Evolutionary conservation across 2,888 invertebrate species (phyloP), one percentile per base, ranked within the genome.

Genomic region (Lypha dubia): DNA sequence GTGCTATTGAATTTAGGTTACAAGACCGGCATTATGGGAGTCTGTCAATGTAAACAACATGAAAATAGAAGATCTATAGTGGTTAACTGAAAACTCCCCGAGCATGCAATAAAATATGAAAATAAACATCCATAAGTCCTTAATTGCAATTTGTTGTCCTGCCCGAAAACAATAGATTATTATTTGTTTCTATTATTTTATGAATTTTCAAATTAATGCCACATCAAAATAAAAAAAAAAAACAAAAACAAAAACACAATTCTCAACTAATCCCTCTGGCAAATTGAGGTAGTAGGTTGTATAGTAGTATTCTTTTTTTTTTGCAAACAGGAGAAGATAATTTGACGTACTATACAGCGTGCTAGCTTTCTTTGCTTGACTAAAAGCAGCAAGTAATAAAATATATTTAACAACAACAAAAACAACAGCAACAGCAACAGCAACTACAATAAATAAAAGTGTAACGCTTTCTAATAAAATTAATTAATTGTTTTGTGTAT

Each of bases 221-320:
- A 63, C 49, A 35, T 70, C 62, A 28, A 74, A 35, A 63, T n/a
- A n/a, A n/a, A n/a, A n/a, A n/a, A n/a, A n/a, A n/a, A n/a, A n/a
- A n/a, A n/a, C n/a, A n/a, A n/a, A n/a, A n/a, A n/a, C n/a, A n/a
- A n/a, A n/a, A n/a, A n/a, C n/a, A 58, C 32, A 56, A 62, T 49
- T 28, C 60, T 65, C 79, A 70, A 56, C 62, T 71, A 83, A 80
- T 83, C 88, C 91, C 88, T 92, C 91, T 91, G 92, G 92, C 92
- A 92, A 90, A 91, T 90, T 92, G 92, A 92, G 92, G 92, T 92
- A 92, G 92, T 92, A 92, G 92, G 92, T 92, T 92, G 92, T 92
- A 92, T 92, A 92, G 92, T 92, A 92, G 91, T 92, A 89, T 65
- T 84, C 73, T 67, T 22, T 92, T 89, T 65, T 84, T 65, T 67